phyloP scores from a whole-genome alignment of 2,888 invertebrate genomes.

The Villa cingulata region DNA sequence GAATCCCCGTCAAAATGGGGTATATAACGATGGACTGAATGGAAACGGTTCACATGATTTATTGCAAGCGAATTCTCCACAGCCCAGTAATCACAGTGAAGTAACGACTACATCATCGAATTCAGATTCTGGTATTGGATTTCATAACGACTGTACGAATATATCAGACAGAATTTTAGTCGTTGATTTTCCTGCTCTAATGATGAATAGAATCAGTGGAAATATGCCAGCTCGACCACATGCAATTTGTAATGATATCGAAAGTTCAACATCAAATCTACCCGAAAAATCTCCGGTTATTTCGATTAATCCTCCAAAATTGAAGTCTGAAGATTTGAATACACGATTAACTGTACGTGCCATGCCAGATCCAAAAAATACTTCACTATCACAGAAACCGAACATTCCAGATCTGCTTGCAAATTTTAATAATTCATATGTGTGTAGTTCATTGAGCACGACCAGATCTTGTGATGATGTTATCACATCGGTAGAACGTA shows the following conservation, averaged over 20 bases:
- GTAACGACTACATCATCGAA: constrained; percentile 74
- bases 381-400: constrained; percentile 12
- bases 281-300: too few species aligned
- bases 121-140: constrained; percentile 91
- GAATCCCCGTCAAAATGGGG: constrained; percentile 12
- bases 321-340: constrained; percentile 19
- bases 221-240: constrained; percentile 19
- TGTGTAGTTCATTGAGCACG: constrained; percentile 19
- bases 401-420: constrained; percentile 25
- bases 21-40: constrained; percentile 22
- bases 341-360: constrained; percentile 48
- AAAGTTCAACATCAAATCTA: constrained; percentile 3
- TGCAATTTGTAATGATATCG: constrained; percentile 27
- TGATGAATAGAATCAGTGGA: constrained; percentile 15
- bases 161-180: constrained; percentile 68
- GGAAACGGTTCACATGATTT: constrained; percentile 12
- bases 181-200: constrained; percentile 51
- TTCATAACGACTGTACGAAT: constrained; percentile 75
- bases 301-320: background rate
- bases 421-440: constrained; percentile 31
- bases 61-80: constrained; percentile 57
- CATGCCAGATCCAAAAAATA: constrained; percentile 44
- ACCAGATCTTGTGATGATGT: constrained; percentile 45
- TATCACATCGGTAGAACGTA: constrained; percentile 34
- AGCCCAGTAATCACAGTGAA: constrained; percentile 70